A percentile compares a stretch with the other conserved stretches of the same genome.
These are phyloP conservation scores for Drosophila borborema DNA, from an alignment of 2,888 invertebrate genomes.

Conservation along the genomic window DNA sequence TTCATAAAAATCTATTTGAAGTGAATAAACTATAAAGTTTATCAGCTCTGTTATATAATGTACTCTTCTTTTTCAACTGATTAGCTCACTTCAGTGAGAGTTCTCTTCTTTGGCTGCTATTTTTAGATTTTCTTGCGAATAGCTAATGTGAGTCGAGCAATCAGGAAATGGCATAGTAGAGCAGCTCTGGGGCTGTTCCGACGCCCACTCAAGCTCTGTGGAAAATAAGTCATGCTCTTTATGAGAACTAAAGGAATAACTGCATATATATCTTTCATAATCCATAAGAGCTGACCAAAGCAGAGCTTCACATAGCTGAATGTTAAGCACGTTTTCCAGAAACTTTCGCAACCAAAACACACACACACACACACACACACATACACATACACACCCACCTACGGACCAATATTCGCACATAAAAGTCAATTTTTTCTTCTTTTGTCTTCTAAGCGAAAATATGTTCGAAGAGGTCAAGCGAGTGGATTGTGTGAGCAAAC, in stretches of 20 bases:
- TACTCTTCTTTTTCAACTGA: background rate
- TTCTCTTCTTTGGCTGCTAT: background rate
- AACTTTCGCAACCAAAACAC: constrained; percentile 26
- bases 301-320: constrained; percentile 18
- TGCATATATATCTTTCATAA: constrained; percentile 41
- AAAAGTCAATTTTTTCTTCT: constrained; percentile 44
- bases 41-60: background rate
- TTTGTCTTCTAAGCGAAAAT: constrained; percentile 61
- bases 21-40: background rate
- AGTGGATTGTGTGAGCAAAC: background rate
- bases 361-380: constrained; percentile 18
- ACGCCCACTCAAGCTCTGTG: background rate
- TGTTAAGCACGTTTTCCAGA: constrained; percentile 42
- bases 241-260: constrained; percentile 24
- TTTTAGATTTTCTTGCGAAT: constrained; percentile 1
- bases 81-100: background rate
- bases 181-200: constrained; percentile 11
- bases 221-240: constrained; percentile 31
- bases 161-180: constrained; percentile 38
- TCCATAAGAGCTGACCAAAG: constrained; percentile 31
- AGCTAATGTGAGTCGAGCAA: constrained; percentile 28
- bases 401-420: constrained; percentile 41
- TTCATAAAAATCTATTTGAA: constrained; percentile 1
- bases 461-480: constrained; percentile 50
- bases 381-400: constrained; percentile 6